Base-by-base conservation (phyloP, 2,113 vertebrate species). In the Ailuropoda melanoleuca region DNA sequence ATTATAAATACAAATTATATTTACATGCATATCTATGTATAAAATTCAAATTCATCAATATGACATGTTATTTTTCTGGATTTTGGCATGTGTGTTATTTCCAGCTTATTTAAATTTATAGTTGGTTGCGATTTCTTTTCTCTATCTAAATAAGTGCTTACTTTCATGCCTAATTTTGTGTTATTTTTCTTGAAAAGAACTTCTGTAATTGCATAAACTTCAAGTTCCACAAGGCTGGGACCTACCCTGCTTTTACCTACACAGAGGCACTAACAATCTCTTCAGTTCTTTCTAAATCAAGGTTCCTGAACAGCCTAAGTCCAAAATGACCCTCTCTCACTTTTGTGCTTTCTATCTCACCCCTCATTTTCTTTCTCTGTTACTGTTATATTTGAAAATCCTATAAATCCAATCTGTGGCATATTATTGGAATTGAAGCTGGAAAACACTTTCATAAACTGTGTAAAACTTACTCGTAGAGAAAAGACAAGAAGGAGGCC, bases 361-460 rank as follows among this genome's bases (percentile, higher is more conserved):
- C 3, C 2, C 15, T 19, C 3, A 37, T 43, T 62, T 66, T 74
- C 1, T 81, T 84, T 53, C 37, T 17, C 62, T 68, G 3, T 60
- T 62, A n/a, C 17, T 43, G 56, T 70, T 34, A 43, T 37, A 82
- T 87, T 72, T 90, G 46, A 62, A 83, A 90, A 55, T 88, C 9
- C n/a, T 88, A 8, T 53, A 64, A 90, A 90, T 66, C 10, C 6
- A 21, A 8, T 83, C 2, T 19, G 18, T 43, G 18, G 23, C 4
- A 48, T 43, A 68, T 21, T 18, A 37, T 10, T 37, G 23, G 19
- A 93, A 80, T 8, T 68, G 29, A 92, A 93, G 1, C 0, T 62
- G 24, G 91, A 88, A 88, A 91, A n/a, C 50, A 78, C 14, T 39
- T 90, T 55, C 24, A 80, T 29, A 90, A 95, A 82, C 2, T 80